Conservation (phyloP, 2,797 vertebrate species). For the Cyprinodon diabolis region DNA sequence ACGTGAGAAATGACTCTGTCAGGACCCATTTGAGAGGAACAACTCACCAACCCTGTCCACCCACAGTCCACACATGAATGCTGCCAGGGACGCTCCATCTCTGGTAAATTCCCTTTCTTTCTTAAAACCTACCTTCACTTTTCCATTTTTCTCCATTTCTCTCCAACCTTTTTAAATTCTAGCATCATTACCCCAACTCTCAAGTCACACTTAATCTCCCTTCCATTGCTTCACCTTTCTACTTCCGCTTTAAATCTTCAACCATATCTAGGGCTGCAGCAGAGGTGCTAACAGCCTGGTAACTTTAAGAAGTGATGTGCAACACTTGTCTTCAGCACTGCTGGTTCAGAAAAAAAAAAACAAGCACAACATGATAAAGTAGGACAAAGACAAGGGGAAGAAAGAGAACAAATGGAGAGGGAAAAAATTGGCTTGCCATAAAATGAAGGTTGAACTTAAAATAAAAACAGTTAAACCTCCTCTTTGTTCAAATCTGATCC, state of each 20-base stretch:
- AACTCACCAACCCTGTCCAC: slow-evolving; percentile 72
- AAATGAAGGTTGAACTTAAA: not conserved
- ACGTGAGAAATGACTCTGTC: slow-evolving; percentile 80
- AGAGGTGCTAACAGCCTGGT: slow-evolving; percentile 19
- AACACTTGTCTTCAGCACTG: slow-evolving; percentile 8
- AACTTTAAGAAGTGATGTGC: slow-evolving; percentile 10
- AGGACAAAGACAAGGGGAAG: slow-evolving; percentile 11
- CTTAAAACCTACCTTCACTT: slow-evolving; percentile 18
- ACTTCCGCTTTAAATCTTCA: slow-evolving; percentile 34
- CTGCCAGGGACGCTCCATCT: slow-evolving; percentile 49
- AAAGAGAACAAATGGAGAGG: not conserved
- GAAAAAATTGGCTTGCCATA: not conserved
- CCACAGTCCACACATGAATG: slow-evolving; percentile 64
- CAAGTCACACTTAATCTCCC: slow-evolving; percentile 10
- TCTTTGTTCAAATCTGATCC: not conserved
- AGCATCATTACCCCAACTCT: slow-evolving; percentile 52
- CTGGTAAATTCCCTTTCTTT: slow-evolving; percentile 32
- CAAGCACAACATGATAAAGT: not conserved
- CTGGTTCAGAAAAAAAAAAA: not conserved
- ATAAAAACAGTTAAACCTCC: not conserved
- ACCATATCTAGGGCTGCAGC: slow-evolving; percentile 19
- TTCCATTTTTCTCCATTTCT: slow-evolving; percentile 12
- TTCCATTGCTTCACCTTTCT: slow-evolving; percentile 26
- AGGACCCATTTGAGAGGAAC: slow-evolving; percentile 72
- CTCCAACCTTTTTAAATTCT: slow-evolving; percentile 30